These are phyloP conservation scores for Heteractis magnifica DNA, from an alignment of 92 coral and sea anemone species.

Conservation along the genomic window DNA sequence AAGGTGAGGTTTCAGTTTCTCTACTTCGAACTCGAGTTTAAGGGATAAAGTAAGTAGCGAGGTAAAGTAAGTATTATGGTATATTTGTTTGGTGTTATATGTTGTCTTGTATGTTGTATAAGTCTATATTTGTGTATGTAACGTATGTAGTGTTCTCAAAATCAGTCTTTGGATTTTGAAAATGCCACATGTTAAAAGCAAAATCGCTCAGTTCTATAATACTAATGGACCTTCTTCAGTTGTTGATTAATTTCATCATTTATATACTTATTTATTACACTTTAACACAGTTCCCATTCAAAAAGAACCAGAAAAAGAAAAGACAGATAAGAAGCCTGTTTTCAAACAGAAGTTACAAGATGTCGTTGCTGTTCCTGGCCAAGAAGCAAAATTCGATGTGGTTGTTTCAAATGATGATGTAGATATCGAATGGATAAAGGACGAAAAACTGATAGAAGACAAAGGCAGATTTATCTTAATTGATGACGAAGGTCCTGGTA, in stretches of 20 bases:
- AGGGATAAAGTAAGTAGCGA: neutral
- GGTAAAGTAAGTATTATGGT: neutral
- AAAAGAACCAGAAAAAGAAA: constrained; percentile 26
- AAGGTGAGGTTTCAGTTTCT: neutral
- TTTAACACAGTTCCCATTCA: constrained; percentile 20
- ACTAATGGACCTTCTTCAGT: neutral
- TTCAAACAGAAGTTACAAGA: constrained; percentile 62
- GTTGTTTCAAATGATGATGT: constrained; percentile 69
- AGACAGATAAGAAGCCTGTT: constrained; percentile 63
- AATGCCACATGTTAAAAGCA: constrained; percentile 9
- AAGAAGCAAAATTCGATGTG: constrained; percentile 76
- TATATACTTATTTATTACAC: neutral
- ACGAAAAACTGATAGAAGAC: constrained; percentile 75
- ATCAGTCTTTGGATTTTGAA: neutral
- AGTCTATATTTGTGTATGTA: neutral
- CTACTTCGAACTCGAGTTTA: neutral
- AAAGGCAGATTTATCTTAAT: constrained; percentile 85
- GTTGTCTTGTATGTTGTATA: neutral
- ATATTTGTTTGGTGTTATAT: neutral
- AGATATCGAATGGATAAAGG: constrained; percentile 90
- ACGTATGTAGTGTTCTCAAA: constrained; percentile 34
- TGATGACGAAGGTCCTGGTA: constrained; percentile 70
- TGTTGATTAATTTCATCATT: neutral
- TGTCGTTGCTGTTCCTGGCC: constrained; percentile 54
- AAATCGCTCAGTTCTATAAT: neutral